Conservation (phyloP, 2,888 invertebrate species). For the Eupsilia transversa region DNA sequence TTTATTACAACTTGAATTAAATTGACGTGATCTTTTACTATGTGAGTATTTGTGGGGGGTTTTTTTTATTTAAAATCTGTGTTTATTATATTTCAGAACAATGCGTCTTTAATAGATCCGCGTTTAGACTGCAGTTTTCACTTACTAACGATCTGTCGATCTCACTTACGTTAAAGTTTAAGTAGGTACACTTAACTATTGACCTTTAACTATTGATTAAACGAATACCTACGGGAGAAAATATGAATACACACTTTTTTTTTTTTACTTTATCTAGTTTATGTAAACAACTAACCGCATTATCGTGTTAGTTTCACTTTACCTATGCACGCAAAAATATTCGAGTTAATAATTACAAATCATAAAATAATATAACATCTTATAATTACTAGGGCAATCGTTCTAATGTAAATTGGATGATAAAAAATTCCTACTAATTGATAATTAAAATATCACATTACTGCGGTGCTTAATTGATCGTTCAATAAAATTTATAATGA, state of each 20-base stretch:
- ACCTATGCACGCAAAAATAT: not conserved
- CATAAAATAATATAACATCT: not conserved
- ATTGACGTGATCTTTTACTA: conserved; percentile 53
- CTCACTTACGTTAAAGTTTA: conserved; percentile 17
- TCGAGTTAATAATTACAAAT: conserved; percentile 11
- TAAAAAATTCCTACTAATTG: conserved; percentile 4
- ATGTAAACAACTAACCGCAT: not conserved
- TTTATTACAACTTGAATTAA: conserved; percentile 49
- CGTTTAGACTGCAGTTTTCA: conserved; percentile 30
- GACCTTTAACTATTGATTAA: conserved; percentile 10
- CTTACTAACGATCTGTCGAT: conserved; percentile 15
- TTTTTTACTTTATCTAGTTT: not conserved
- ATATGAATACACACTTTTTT: not conserved
- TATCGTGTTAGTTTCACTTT: conserved; percentile 14
- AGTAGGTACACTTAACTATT: not conserved
- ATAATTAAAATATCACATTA: conserved; percentile 11
- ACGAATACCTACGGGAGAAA: not conserved
- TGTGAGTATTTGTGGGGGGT: conserved; percentile 58
- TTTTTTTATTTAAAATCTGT: not conserved
- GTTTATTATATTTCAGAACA: not conserved
- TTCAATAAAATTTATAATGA: conserved; percentile 25
- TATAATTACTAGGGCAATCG: not conserved
- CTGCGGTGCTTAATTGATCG: conserved; percentile 8
- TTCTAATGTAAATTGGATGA: not conserved
- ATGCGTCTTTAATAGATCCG: not conserved